Base-by-base conservation (phyloP, 2,888 invertebrate genomes). In the Plusia festucae region DNA sequence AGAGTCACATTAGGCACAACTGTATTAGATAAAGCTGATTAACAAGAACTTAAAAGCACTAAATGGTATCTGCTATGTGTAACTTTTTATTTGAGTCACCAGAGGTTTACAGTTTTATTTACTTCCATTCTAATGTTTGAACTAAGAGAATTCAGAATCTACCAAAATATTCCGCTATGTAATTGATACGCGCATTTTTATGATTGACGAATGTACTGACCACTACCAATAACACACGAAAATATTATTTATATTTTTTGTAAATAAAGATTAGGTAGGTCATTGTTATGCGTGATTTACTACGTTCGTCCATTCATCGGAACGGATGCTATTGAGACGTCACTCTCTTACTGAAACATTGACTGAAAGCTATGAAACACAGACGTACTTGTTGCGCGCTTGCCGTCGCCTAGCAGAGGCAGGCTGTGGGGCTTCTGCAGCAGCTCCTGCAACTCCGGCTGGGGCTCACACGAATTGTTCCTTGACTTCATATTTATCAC, bases 401-500 rank as follows among this genome's bases (percentile, higher is more conserved):
- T 91, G 76, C 81, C 88, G 57, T 88, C 89, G 15, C 81, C 78
- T 30, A 89, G 67, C 52, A 90, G 84, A 60, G 87, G 85, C 57
- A 87, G 81, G 76, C 85, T 85, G 79, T 81, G 82, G 22, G 92
- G 90, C 76, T 92, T 93, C 79, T 92, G 92, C 64, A 95, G 87
- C 69, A 95, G 80, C 77, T 93, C 94, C 82, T 95, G 90, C 76
- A 94, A 85, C 87, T 95, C 94, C 30, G 93, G 89, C 81, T 87
- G 90, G 53, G 85, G 81, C 63, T 81, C 85, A 34, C 75, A 51
- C 24, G 87, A 86, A 20, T 87, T 89, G 65, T 76, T 86, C 68
- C 82, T 90, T 30, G 90, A 74, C 79, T 91, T 93, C 94, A 94
- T 94, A 32, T 80, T 85, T 83, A 70, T 84, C 88, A 89, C 89